Evolutionary conservation across 1,140 invertebrate species (phyloP).

Genomic region (Lepidurus couesii): DNA sequence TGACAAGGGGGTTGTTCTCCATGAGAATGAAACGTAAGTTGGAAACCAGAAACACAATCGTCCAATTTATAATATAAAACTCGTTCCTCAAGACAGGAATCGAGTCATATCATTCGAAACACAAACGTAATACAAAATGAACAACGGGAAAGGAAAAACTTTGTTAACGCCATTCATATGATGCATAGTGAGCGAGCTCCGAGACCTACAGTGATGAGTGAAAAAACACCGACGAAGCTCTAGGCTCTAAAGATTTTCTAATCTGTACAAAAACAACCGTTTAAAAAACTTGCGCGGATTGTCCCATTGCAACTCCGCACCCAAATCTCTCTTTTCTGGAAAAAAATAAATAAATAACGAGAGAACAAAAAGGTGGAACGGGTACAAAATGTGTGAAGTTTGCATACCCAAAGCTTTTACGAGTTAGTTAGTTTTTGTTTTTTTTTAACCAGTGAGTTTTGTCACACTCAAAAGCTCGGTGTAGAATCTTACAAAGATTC

Average conservation of each 20-base stretch:
- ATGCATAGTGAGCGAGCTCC: constrained; percentile 13
- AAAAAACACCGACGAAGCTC: constrained; percentile 15
- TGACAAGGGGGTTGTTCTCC: not conserved
- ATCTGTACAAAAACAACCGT: constrained; percentile 17
- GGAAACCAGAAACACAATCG: not conserved
- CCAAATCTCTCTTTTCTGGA: not conserved
- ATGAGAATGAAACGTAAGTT: not conserved
- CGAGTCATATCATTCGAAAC: not conserved
- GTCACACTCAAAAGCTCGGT: not conserved
- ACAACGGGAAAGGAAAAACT: not conserved
- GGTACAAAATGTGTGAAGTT: constrained; percentile 5
- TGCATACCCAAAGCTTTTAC: constrained; percentile 16
- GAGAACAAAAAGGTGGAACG: not conserved
- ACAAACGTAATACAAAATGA: not conserved
- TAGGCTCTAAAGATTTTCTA: constrained; percentile 11
- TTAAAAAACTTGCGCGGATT: not conserved
- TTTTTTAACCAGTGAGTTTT: not conserved
- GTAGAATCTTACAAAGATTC: not conserved
- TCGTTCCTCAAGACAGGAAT: not conserved
- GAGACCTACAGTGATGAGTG: constrained; percentile 5
- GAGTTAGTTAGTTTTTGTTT: not conserved
- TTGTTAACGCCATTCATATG: not conserved
- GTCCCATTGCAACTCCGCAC: constrained; percentile 12
- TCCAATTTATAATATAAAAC: not conserved
- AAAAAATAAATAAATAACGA: not conserved